phyloP scores from a whole-genome alignment of 2,888 invertebrate genomes.

The Tanytarsus gracilentus region DNA sequence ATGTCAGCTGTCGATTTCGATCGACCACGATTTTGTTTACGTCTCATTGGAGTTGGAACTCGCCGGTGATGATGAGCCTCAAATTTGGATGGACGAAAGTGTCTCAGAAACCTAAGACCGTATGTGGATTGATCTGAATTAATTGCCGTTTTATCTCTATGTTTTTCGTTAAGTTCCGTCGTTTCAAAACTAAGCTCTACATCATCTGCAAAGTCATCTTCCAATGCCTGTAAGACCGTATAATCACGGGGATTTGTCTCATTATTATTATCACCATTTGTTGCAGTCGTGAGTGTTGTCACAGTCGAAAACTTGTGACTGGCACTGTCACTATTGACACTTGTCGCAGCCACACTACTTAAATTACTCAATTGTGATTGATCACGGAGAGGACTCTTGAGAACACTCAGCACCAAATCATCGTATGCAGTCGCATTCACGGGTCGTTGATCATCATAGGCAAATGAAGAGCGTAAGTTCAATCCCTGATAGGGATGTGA shows the following conservation, averaged over 20 bases:
- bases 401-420: conserved; percentile 52
- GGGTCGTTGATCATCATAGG: conserved; percentile 32
- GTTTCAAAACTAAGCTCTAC: conserved; percentile 33
- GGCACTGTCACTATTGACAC: conserved; percentile 22
- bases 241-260: conserved; percentile 32
- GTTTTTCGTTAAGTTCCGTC: conserved; percentile 30
- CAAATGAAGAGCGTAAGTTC: conserved; percentile 32
- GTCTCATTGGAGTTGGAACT: conserved; percentile 49
- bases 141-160: conserved; percentile 29
- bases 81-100: conserved; percentile 45
- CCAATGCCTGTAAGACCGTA: conserved; percentile 33
- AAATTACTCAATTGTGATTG: conserved; percentile 29
- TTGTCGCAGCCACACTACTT: conserved; percentile 11
- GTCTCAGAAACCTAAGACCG: conserved; percentile 47
- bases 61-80: conserved; percentile 50
- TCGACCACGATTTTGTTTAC: conserved; percentile 33
- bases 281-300: conserved; percentile 11
- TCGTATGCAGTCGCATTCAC: conserved; percentile 37
- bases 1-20: conserved; percentile 36
- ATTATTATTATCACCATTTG: background rate
- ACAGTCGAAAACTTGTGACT: too few relatives aligned
- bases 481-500: background rate
- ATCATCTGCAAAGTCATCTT: conserved; percentile 37
- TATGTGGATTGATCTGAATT: conserved; percentile 32
- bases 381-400: conserved; percentile 48